phyloP scores from a whole-genome alignment of 2,113 vertebrate species.

The Gopherus evgoodei region DNA sequence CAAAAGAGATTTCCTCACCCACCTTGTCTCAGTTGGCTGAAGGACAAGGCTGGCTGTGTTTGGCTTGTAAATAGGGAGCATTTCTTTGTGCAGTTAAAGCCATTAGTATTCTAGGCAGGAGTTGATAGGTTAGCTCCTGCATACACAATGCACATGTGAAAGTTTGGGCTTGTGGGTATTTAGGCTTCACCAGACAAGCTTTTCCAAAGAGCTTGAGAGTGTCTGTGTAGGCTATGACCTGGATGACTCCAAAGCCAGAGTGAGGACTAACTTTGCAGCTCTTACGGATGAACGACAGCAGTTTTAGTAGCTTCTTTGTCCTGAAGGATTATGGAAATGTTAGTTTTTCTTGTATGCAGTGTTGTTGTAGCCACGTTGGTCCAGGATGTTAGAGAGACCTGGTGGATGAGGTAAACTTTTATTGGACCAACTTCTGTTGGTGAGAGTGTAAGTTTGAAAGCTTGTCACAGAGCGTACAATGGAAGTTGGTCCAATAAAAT shows the following conservation, averaged over 20 bases:
- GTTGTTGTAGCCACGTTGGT: not conserved
- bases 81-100: not conserved
- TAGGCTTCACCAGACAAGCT: not conserved
- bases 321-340: not conserved
- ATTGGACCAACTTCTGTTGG: not conserved
- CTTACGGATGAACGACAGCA: not conserved
- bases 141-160: not conserved
- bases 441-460: not conserved
- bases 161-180: not conserved
- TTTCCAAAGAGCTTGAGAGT: not conserved
- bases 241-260: not conserved
- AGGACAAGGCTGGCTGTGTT: not conserved
- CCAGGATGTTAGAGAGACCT: not conserved
- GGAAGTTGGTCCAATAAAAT: not conserved
- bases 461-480: not conserved
- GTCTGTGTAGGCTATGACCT: not conserved
- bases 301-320: not conserved
- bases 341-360: not conserved
- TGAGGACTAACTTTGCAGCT: not conserved
- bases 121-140: not conserved
- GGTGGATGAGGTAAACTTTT: not conserved
- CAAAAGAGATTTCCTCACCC: not conserved
- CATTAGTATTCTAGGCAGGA: not conserved
- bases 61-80: not conserved
- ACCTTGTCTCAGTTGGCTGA: not conserved